Evolutionary conservation across 2,797 vertebrate species (phyloP).

Genomic region (Coracias cyanogaster): DNA sequence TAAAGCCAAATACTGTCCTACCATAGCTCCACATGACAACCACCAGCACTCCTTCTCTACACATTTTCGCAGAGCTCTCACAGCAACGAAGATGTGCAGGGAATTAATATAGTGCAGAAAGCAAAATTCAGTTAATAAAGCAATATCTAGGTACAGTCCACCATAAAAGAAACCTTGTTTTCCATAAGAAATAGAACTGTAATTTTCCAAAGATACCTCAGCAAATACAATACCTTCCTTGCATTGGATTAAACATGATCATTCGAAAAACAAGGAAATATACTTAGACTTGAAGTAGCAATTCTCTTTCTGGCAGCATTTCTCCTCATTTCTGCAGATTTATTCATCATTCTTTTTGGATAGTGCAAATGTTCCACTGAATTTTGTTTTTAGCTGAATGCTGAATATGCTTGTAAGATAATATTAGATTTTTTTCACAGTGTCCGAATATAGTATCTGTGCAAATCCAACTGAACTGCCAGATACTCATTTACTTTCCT

Average conservation of each 20-base stretch:
- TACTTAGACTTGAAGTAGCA: neutral
- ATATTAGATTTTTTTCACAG: neutral
- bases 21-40: neutral
- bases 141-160: neutral
- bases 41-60: neutral
- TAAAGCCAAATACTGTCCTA: neutral
- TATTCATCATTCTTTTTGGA: neutral
- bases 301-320: neutral
- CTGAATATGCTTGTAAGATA: neutral
- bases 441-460: neutral
- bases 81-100: neutral
- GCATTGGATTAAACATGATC: neutral
- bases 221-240: neutral
- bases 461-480: neutral
- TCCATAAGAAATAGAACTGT: neutral
- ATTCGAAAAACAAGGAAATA: neutral
- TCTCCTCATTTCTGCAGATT: neutral
- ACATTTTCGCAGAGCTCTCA: neutral
- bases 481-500: neutral
- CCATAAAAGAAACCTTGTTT: neutral
- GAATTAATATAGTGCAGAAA: neutral
- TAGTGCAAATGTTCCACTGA: neutral
- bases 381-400: neutral
- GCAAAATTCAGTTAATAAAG: neutral
- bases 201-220: conserved; percentile 9